These are phyloP conservation scores for Equus przewalskii DNA, from an alignment of 2,113 vertebrate genomes.

Conservation along the genomic window DNA sequence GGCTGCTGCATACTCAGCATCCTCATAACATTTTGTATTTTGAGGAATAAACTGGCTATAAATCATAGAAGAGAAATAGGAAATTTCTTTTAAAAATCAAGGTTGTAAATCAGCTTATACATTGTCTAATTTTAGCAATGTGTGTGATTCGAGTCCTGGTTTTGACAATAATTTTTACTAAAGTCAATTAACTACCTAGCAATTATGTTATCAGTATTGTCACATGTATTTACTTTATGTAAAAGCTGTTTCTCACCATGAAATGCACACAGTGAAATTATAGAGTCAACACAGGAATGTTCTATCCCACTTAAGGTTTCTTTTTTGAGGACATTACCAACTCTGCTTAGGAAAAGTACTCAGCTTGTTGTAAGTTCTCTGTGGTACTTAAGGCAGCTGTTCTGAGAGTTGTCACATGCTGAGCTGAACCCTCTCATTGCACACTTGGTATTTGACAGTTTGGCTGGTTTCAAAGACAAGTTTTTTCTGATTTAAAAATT, in stretches of 20 bases:
- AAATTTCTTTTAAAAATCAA: neutral
- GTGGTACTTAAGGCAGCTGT: neutral
- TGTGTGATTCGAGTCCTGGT: conserved; percentile 14
- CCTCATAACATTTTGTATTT: neutral
- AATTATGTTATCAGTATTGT: conserved; percentile 32
- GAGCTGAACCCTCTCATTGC: neutral
- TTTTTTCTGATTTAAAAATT: conserved; percentile 44
- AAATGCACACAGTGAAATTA: neutral
- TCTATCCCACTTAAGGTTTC: neutral
- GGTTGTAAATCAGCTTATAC: neutral
- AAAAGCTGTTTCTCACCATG: conserved; percentile 14
- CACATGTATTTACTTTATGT: conserved; percentile 40
- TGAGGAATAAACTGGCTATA: neutral
- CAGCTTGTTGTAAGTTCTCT: neutral
- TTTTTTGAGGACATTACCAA: neutral
- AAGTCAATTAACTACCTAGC: conserved; percentile 43
- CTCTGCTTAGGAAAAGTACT: conserved; percentile 9
- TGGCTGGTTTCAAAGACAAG: neutral
- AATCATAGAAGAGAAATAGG: neutral
- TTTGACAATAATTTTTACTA: conserved; percentile 56
- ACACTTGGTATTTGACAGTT: conserved; percentile 23
- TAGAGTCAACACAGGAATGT: neutral
- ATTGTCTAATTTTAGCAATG: conserved; percentile 50
- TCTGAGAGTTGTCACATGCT: neutral
- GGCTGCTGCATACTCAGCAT: neutral